Conservation (phyloP, 1,140 invertebrate species). For the Halesus radiatus region DNA sequence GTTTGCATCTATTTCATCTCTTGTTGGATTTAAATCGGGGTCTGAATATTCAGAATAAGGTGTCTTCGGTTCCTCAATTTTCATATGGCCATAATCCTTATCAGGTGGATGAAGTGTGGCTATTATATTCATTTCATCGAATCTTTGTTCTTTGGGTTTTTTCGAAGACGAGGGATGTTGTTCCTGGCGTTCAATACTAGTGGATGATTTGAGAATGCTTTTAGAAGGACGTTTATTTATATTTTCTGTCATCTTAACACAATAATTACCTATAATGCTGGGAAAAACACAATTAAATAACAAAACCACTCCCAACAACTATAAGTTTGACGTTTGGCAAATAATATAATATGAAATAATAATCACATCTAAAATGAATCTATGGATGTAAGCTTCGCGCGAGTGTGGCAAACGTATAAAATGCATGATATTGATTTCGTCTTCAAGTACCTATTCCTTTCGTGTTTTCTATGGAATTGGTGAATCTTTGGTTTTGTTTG, state of each 20-base stretch:
- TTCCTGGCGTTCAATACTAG: conserved; percentile 87
- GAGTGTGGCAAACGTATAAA: not conserved
- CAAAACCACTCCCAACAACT: conserved; percentile 32
- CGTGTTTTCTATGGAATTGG: not conserved
- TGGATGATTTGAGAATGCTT: conserved; percentile 92
- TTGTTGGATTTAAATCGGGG: conserved; percentile 77
- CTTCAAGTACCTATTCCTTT: not conserved
- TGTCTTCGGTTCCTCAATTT: conserved; percentile 98
- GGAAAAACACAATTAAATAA: conserved; percentile 20
- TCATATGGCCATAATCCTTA: conserved; percentile 99
- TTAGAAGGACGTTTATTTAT: conserved; percentile 84
- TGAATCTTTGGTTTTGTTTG: conserved; percentile 22
- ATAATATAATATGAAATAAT: not conserved
- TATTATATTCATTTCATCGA: conserved; percentile 99
- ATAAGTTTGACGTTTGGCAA: conserved; percentile 44
- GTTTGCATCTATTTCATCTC: conserved; percentile 83
- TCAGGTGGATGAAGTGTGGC: conserved; percentile 97
- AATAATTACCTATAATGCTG: conserved; percentile 27
- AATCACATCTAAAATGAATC: no score
- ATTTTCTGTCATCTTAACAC: conserved; percentile 65
- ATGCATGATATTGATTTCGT: not conserved
- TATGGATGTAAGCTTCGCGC: no score
- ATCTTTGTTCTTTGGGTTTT: conserved; percentile 88
- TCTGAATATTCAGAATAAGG: conserved; percentile 83
- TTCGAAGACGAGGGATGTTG: conserved; percentile 71